Base-by-base conservation (phyloP, 2,888 invertebrate genomes). In the Sicus ferrugineus region DNA sequence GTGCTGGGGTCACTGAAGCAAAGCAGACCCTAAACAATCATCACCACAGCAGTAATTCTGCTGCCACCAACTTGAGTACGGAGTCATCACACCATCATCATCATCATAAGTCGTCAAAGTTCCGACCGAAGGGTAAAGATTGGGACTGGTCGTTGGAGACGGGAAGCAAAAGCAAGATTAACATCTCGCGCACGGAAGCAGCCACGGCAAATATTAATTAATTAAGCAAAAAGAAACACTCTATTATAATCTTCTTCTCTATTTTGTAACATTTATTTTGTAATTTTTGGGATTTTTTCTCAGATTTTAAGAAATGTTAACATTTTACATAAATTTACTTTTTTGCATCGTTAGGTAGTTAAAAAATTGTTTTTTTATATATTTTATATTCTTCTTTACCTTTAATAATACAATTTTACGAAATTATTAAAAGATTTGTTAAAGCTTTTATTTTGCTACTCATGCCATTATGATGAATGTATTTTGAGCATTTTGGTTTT, bases 71-170 rank as follows among this genome's bases (percentile, higher is more conserved):
- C 46, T 19, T 19, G 19, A 46, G n/a, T 3, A 46, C 46, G 46
- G 38, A 38, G 14, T 38, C 38, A 38, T 38, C 38, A 7, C 38
- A 73, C 14, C 72, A 72, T 38, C 76, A 79, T 69, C 78, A 80
- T 83, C 89, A 86, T 78, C 88, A 87, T 73, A 88, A 89, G 77
- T 89, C 89, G 71, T 85, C 85, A 11, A 91, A 90, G 81, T 91
- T 91, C 84, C 87, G 90, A 73, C 91, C 91, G 4, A 91, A 91
- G 79, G 91, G 91, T 70, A 91, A 91, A 81, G 90, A 91, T 78
- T 91, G 91, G 90, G 89, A 90, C 80, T 91, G 91, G 91, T 83
- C 85, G 7, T 74, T 81, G 75, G 85, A 85, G 69, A 83, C 82
- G 69, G 77, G 76, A 62, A 79, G 78, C 72, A 81, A 80, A 16